Base-by-base conservation (phyloP, 2,113 vertebrate species). In the Ctenomys sociabilis region DNA sequence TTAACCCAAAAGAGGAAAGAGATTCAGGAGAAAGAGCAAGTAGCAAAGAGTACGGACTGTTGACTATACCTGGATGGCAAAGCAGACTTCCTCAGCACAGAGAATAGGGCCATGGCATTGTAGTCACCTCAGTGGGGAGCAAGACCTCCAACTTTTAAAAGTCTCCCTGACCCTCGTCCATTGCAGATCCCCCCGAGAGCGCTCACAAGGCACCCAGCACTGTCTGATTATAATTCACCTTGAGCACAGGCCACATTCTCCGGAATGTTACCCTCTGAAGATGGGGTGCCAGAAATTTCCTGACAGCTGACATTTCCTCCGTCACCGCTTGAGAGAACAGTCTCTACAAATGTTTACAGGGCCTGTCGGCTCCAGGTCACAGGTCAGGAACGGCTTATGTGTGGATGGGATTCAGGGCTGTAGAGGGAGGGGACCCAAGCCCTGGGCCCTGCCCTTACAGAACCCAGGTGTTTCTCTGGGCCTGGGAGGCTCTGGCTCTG, bases 271-370 rank as follows among this genome's bases (percentile, higher is more conserved):
- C 5, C 59, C 32, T 66, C 45, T 26, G 8, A 93, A 85, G 61
- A 72, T 57, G 61, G 63, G 59, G 84, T 92, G 72, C 82, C 37
- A 87, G 68, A 84, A 85, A 85, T 22, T 63, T 86, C 92, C 95
- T 45, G 83, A 93, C 85, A 89, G 40, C 72, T 73, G 85, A 37
- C 70, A 66, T 94, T 90, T 95, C 77, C 68, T 68, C 80, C 85
- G 64, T 28, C 70, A 91, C 73, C 72, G 68, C 59, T 96, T 86
- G 63, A 85, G 59, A 80, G 66, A 92, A 95, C 92, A 1, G 72
- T 68, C 85, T 81, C 66, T 86, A 66, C 66, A 97, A 94, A 94
- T 96, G 93, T 91, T 96, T 96, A 92, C 82, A 91, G 78, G 37
- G 54, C 14, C 16, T 10, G 16, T 72, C 22, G 66, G 52, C 30